A percentile compares a stretch with the other conserved stretches of the same genome.
Conservation (phyloP, 2,797 vertebrate species). For the Podarcis siculus region DNA sequence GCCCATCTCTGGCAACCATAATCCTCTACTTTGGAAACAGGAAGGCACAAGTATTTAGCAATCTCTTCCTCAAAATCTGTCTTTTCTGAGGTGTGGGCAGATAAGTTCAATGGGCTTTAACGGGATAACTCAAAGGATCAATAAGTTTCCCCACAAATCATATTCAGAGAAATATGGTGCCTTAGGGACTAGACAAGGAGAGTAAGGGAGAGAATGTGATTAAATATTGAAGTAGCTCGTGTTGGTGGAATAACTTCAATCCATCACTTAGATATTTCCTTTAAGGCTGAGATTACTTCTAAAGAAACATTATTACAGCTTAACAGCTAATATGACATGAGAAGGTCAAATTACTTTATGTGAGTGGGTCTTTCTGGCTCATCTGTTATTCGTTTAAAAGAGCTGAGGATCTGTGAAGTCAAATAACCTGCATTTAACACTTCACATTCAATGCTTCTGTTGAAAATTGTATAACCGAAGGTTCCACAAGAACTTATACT, state of each 20-base stretch:
- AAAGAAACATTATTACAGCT: neutral
- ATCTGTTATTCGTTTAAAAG: neutral
- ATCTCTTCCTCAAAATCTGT: neutral
- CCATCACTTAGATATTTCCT: neutral
- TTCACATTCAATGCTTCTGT: neutral
- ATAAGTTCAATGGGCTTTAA: neutral
- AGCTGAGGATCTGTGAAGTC: neutral
- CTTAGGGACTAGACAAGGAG: neutral
- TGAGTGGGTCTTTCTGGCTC: neutral
- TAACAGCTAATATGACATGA: neutral
- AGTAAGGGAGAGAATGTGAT: neutral
- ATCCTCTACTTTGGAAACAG: neutral
- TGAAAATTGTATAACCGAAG: neutral
- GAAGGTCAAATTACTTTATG: neutral
- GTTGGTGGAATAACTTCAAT: neutral
- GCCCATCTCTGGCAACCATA: neutral
- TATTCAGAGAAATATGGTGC: neutral
- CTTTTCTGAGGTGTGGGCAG: neutral
- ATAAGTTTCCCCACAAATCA: neutral
- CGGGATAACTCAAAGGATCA: neutral
- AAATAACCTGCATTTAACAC: neutral
- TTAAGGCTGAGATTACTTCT: neutral
- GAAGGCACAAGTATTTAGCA: neutral
- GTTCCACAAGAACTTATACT: neutral
- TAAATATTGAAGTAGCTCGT: neutral